Evolutionary conservation across 2,888 invertebrate species (phyloP), one percentile per base, ranked within the genome.

Genomic region (Meteorus colon): DNA sequence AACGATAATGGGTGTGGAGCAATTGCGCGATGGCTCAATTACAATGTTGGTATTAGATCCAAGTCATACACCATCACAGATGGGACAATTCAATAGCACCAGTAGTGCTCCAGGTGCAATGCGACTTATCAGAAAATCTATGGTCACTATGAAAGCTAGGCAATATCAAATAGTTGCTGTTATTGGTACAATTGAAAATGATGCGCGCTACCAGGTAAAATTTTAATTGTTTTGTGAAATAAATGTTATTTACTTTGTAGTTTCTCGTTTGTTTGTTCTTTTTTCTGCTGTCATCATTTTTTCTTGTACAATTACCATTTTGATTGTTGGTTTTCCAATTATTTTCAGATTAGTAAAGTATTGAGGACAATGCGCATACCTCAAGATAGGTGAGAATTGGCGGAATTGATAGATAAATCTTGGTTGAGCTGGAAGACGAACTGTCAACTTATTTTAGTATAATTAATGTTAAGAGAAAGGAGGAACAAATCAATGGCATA

Each of bases 141-240:
- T 95, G 29, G 91, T 93, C 8, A 94, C 95, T 0, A 93, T 97
- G 92, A 94, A 95, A 81, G 96, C 96, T 68, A 91, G 93, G 55
- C 96, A 97, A 90, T 97, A 97, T 91, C 97, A 97, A 90, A 93
- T 97, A 84, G 95, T 96, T 29, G 94, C 94, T 62, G 94, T 96
- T 78, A 91, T 92, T 78, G 96, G 96, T 1, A 92, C 93, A 75
- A 92, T 96, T 87, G 92, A 94, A 79, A 91, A 91, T 10, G 95
- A 96, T 80, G 90, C 91, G 55, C 95, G 96, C 87, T 95, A 94
- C 86, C 94, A 95, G 92, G 95, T 95, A 87, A 84, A 83, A 77
- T 27, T 37, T 12, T 29, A 31, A 19, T 65, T 41, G 37, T 1
- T 41, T 41, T 41, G 8, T 41, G 4, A 4, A 4, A 41, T 34